Percentiles rank a stretch among this genome's conserved stretches.
Evolutionary conservation across 2,888 invertebrate species (phyloP).

Genomic region (Athrips mouffetella): DNA sequence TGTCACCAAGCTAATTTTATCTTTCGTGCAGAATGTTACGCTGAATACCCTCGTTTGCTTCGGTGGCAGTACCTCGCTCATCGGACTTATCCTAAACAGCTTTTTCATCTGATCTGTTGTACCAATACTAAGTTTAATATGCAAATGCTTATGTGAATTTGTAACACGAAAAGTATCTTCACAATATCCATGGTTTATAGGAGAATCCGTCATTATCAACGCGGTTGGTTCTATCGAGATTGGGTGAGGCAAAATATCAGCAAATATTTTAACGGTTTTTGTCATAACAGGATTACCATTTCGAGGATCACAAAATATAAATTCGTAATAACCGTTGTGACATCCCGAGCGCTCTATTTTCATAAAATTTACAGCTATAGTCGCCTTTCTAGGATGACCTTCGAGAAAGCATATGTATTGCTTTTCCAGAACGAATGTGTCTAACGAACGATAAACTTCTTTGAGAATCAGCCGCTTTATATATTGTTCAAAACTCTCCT

Average conservation of each 20-base stretch:
- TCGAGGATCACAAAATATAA: not conserved
- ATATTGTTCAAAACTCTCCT: not conserved
- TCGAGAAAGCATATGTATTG: too few species aligned
- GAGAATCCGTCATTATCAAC: constrained; percentile 54
- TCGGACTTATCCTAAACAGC: too few species aligned
- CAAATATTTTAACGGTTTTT: constrained; percentile 32
- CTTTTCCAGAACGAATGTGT: not conserved
- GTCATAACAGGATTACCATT: not conserved
- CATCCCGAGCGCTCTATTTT: not conserved
- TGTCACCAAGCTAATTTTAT: too few species aligned
- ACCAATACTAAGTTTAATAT: too few species aligned
- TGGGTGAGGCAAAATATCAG: constrained; percentile 56
- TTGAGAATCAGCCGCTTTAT: constrained; percentile 24
- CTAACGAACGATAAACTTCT: not conserved
- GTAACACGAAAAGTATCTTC: constrained; percentile 44
- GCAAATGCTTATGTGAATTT: constrained; percentile 54
- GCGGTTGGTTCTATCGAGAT: constrained; percentile 48
- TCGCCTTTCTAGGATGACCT: not conserved
- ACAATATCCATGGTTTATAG: constrained; percentile 47
- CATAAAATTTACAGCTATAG: not conserved
- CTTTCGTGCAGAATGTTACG: too few species aligned
- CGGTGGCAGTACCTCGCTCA: too few species aligned
- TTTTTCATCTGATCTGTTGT: too few species aligned
- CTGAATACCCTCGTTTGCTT: too few species aligned
- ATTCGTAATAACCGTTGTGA: not conserved